Conservation (phyloP, 2,888 invertebrate genomes). For the Andrena praecox region DNA sequence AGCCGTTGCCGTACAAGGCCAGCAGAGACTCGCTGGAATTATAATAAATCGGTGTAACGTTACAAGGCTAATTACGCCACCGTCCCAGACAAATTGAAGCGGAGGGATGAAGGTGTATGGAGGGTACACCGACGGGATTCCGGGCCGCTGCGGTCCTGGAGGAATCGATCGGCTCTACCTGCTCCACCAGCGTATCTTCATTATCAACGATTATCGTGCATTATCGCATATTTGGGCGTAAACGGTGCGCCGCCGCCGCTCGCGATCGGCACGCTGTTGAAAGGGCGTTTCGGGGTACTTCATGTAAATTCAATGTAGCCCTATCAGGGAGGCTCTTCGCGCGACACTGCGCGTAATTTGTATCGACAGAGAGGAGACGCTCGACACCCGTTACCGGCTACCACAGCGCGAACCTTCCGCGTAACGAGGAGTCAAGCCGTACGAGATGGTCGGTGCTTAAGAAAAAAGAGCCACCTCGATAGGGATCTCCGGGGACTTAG, state of each 20-base stretch:
- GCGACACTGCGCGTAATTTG: slow-evolving; percentile 41
- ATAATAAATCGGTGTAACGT: slow-evolving; percentile 38
- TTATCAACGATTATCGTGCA: slow-evolving; percentile 79
- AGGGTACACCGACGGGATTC: background rate
- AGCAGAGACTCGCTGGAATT: slow-evolving; percentile 6
- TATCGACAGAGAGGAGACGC: background rate
- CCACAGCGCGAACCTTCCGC: background rate
- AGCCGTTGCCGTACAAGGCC: slow-evolving; percentile 16
- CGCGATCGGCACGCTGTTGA: slow-evolving; percentile 75
- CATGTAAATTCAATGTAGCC: slow-evolving; percentile 45
- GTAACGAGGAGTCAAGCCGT: slow-evolving; percentile 2
- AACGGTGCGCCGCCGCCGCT: slow-evolving; percentile 70
- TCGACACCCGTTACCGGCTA: background rate
- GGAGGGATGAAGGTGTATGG: slow-evolving; percentile 35
- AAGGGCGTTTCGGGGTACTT: slow-evolving; percentile 52
- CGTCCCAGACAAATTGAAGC: slow-evolving; percentile 45
- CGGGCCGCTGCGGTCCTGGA: background rate
- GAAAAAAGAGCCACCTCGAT: slow-evolving; percentile 29
- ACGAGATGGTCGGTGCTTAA: slow-evolving; percentile 14
- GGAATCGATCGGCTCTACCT: slow-evolving; percentile 48
- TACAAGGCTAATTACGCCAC: slow-evolving; percentile 23
- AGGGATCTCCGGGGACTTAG: slow-evolving; percentile 43
- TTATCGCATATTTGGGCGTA: slow-evolving; percentile 81
- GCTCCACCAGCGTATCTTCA: slow-evolving; percentile 64
- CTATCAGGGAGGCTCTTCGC: background rate